Conservation (phyloP, 37 sponge, comb jelly and placozoan genomes). For the Chondrosia reniformis region DNA sequence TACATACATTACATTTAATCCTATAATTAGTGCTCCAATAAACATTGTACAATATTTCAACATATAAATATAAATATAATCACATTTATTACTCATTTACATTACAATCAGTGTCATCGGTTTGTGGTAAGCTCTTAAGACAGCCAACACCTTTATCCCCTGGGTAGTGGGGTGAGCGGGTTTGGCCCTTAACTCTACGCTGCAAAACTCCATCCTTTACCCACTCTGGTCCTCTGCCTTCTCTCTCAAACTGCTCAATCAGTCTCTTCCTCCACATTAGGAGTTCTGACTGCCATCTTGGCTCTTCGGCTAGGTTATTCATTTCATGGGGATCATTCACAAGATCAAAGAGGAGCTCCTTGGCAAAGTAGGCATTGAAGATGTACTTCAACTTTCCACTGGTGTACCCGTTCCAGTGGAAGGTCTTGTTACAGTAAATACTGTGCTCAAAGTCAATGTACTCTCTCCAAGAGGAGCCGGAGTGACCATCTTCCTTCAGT, state of each 20-base stretch:
- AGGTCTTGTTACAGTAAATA: conserved; percentile 55
- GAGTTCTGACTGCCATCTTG: conserved; percentile 22
- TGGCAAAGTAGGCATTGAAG: conserved; percentile 54
- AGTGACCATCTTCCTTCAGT: not conserved
- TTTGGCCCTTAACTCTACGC: conserved; percentile 37
- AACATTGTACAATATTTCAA: too few relatives aligned
- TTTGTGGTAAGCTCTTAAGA: too few relatives aligned
- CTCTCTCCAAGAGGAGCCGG: conserved; percentile 22
- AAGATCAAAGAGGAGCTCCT: conserved; percentile 65
- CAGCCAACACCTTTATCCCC: too few relatives aligned
- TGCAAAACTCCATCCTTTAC: conserved; percentile 35
- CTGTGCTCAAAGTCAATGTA: conserved; percentile 64
- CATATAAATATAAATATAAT: too few relatives aligned
- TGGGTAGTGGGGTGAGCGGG: conserved; percentile 62
- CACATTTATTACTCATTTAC: too few relatives aligned
- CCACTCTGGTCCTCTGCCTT: conserved; percentile 50
- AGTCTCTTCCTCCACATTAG: conserved; percentile 37
- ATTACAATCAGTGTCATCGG: too few relatives aligned
- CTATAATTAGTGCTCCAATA: too few relatives aligned
- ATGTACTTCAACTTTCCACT: conserved; percentile 66
- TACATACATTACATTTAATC: too few relatives aligned
- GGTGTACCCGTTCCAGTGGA: conserved; percentile 69
- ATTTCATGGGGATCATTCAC: conserved; percentile 43
- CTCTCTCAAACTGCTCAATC: conserved; percentile 58
- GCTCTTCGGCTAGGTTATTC: conserved; percentile 36